These are phyloP conservation scores for Platycheirus albimanus DNA, from an alignment of 2,888 invertebrate species.

Conservation along the genomic window DNA sequence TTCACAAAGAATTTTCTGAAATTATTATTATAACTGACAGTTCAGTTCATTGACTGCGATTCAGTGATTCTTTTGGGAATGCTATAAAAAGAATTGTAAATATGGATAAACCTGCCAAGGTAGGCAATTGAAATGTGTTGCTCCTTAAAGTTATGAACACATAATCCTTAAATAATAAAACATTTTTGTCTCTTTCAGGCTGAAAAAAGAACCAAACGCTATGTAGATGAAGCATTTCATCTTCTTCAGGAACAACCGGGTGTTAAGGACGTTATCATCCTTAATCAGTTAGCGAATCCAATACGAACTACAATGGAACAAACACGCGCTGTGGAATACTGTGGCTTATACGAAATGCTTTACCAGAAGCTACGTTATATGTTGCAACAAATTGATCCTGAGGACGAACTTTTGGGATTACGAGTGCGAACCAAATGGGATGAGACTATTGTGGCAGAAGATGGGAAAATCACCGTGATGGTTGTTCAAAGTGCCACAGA, in stretches of 20 bases:
- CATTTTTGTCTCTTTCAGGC: not conserved
- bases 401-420: constrained; percentile 77
- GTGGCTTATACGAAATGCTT: constrained; percentile 80
- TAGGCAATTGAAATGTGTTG: constrained; percentile 10
- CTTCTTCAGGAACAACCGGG: constrained; percentile 78
- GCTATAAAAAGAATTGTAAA: constrained; percentile 28
- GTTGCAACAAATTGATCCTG: constrained; percentile 77
- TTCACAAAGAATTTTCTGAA: constrained; percentile 52
- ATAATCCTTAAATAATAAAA: not conserved
- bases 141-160: not conserved
- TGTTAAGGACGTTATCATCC: constrained; percentile 79
- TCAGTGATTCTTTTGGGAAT: constrained; percentile 2
- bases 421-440: constrained; percentile 79
- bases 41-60: constrained; percentile 53
- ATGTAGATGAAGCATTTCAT: constrained; percentile 79
- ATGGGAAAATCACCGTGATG: constrained; percentile 80
- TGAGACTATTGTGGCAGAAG: constrained; percentile 80
- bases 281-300: constrained; percentile 80
- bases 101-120: constrained; percentile 43
- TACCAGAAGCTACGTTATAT: constrained; percentile 79
- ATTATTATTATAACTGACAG: constrained; percentile 32
- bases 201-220: constrained; percentile 78
- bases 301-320: constrained; percentile 79
- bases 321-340: constrained; percentile 77
- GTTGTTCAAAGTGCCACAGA: constrained; percentile 80